Conservation (phyloP, 2,888 invertebrate species). For the Morinoia aosen region DNA sequence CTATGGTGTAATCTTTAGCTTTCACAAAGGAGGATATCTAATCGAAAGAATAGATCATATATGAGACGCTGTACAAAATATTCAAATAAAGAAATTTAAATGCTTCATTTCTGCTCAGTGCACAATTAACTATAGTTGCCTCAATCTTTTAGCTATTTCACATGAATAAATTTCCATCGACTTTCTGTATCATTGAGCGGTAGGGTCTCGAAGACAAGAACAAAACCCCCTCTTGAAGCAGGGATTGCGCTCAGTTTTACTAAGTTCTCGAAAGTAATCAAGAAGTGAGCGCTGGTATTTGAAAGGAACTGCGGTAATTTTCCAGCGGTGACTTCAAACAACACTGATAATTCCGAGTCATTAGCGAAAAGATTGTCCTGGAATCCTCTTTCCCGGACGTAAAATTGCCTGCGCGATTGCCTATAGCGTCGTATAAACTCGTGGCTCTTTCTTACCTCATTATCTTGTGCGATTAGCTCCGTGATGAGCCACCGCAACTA, state of each 20-base stretch:
- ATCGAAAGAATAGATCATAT: neutral
- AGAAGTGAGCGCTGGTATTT: slow-evolving; percentile 24
- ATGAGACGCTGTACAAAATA: neutral
- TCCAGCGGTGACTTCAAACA: slow-evolving; percentile 52
- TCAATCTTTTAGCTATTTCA: neutral
- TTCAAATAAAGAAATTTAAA: neutral
- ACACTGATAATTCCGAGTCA: slow-evolving; percentile 46
- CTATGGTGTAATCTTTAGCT: too few species aligned
- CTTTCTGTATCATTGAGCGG: neutral
- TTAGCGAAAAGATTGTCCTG: slow-evolving; percentile 52
- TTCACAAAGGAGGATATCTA: neutral
- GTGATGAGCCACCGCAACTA: neutral
- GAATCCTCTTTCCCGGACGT: slow-evolving; percentile 46
- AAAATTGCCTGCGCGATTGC: slow-evolving; percentile 51
- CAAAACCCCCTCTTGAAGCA: neutral
- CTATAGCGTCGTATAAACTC: slow-evolving; percentile 51
- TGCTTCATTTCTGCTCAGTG: neutral
- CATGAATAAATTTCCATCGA: neutral
- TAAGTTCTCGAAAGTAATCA: slow-evolving; percentile 29
- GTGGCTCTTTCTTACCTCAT: slow-evolving; percentile 40
- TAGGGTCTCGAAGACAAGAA: neutral
- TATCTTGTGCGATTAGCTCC: slow-evolving; percentile 34
- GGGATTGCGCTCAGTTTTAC: neutral
- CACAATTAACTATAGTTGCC: neutral
- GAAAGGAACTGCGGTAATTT: slow-evolving; percentile 48